Evolutionary conservation across 1,140 invertebrate species (phyloP).

Genomic region (Danaus melanippus): DNA sequence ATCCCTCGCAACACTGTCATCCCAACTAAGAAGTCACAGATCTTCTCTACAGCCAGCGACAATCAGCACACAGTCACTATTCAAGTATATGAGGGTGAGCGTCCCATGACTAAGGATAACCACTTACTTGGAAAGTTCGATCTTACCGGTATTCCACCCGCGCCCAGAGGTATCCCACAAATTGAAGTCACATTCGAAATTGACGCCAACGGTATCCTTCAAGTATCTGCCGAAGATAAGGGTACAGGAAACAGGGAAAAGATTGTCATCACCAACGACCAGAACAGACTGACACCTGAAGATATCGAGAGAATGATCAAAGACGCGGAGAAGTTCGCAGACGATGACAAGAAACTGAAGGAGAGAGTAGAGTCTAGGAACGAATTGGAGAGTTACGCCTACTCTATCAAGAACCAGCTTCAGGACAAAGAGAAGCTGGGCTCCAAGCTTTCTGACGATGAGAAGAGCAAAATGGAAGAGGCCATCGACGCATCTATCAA

Average conservation of each 20-base stretch:
- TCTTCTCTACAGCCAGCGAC: constrained; percentile 99
- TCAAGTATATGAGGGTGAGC: constrained; percentile 86
- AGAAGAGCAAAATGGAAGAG: constrained; percentile 96
- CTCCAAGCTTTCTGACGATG: constrained; percentile 89
- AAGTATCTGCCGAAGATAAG: constrained; percentile 98
- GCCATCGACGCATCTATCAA: constrained; percentile 98
- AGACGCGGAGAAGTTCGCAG: constrained; percentile 98
- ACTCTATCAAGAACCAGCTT: constrained; percentile 98
- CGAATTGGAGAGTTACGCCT: constrained; percentile 97
- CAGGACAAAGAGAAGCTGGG: constrained; percentile 98
- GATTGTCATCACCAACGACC: constrained; percentile 99
- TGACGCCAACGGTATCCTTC: constrained; percentile 98
- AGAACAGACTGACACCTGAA: constrained; percentile 96
- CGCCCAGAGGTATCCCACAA: constrained; percentile 97
- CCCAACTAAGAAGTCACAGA: constrained; percentile 99
- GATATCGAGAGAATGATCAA: constrained; percentile 99
- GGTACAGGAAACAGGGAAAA: constrained; percentile 98
- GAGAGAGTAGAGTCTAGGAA: constrained; percentile 96
- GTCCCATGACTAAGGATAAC: constrained; percentile 99
- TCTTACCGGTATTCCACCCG: constrained; percentile 97
- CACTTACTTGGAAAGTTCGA: constrained; percentile 98
- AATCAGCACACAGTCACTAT: constrained; percentile 99
- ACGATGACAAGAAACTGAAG: constrained; percentile 98
- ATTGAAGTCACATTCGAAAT: constrained; percentile 99
- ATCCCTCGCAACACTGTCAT: constrained; percentile 99